phyloP scores from a whole-genome alignment of 2,113 vertebrate species.

The Catharus minimus region DNA sequence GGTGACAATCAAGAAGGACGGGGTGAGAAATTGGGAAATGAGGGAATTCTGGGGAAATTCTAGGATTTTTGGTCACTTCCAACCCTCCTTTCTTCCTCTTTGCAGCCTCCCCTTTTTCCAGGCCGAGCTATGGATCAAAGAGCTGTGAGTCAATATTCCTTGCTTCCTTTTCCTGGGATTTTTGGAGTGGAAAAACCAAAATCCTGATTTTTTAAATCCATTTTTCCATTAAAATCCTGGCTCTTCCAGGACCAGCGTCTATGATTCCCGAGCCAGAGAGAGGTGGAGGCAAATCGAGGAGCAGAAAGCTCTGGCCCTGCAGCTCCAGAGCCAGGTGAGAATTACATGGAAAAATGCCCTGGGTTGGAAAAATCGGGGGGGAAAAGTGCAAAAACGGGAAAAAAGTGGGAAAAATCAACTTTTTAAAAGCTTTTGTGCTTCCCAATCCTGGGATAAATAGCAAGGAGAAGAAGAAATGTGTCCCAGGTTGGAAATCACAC shows the following conservation, averaged over 20 bases:
- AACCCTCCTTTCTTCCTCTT: not conserved
- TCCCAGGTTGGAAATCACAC: rapidly evolving
- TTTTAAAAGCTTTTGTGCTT: not conserved
- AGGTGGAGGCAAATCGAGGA: conserved; percentile 90
- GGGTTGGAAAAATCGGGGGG: rapidly evolving
- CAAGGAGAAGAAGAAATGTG: no score
- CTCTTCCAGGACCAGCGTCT: conserved; percentile 86
- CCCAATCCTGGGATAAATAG: rapidly evolving
- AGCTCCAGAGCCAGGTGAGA: conserved; percentile 86
- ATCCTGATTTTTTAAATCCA: rapidly evolving
- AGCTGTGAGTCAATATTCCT: conserved; percentile 84
- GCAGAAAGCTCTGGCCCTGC: conserved; percentile 87
- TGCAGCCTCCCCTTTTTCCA: conserved; percentile 86
- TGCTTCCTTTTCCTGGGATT: not conserved
- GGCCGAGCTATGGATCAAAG: conserved; percentile 95
- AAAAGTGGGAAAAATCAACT: rapidly evolving
- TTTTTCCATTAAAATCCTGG: not conserved
- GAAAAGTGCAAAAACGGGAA: not conserved
- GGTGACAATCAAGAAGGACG: no score
- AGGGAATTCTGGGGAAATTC: not conserved
- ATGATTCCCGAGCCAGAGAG: conserved; percentile 91
- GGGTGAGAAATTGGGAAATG: not conserved
- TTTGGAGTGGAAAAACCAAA: not conserved
- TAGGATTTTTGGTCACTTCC: rapidly evolving
- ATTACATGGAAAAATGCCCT: not conserved